phyloP scores from a whole-genome alignment of 2,797 vertebrate genomes.

The Apodemus agrarius region DNA sequence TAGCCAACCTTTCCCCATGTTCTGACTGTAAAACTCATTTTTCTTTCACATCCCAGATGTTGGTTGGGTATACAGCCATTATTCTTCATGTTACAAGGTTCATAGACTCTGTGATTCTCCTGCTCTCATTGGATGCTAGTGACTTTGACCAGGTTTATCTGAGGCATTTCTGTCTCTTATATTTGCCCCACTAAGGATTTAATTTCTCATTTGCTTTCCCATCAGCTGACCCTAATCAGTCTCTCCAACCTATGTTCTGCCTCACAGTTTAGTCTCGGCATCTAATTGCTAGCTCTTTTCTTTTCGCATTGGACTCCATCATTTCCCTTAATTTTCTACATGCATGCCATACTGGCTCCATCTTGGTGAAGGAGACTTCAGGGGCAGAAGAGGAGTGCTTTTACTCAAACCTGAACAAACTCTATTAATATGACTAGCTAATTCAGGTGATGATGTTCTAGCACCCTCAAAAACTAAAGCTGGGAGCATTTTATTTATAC shows the following conservation, averaged over 20 bases:
- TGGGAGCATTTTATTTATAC: neutral
- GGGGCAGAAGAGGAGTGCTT: neutral
- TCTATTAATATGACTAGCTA: neutral
- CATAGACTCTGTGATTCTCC: neutral
- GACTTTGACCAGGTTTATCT: neutral
- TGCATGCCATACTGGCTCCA: neutral
- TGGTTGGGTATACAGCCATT: neutral
- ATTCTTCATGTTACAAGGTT: neutral
- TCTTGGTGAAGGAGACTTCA: neutral
- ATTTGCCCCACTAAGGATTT: neutral
- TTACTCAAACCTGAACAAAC: neutral
- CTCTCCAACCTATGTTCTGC: neutral
- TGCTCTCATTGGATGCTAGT: neutral
- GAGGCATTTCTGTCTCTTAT: neutral
- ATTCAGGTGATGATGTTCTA: neutral
- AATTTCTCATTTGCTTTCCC: conserved; percentile 13
- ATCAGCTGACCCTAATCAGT: neutral
- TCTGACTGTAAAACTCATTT: neutral
- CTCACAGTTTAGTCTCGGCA: neutral
- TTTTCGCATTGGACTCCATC: neutral
- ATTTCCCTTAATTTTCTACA: neutral
- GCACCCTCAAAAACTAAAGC: neutral
- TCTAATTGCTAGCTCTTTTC: neutral
- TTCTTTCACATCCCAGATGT: neutral
- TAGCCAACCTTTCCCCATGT: neutral